Evolutionary conservation across 37 sponge, comb jelly and placozoan species (phyloP).

Genomic region (Haliclona indistincta): DNA sequence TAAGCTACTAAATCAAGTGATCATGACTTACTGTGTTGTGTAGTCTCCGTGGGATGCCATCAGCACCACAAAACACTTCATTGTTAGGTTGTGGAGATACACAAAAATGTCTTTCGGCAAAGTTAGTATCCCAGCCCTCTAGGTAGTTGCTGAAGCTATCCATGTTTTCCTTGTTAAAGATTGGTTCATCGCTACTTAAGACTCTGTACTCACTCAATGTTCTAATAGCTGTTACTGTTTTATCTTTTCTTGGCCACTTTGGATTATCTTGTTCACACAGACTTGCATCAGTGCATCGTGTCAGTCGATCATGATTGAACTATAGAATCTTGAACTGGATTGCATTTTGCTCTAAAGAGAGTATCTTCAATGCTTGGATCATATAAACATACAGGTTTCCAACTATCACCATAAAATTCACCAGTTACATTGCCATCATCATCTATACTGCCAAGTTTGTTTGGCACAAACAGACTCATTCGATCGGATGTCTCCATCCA

Average conservation of each 20-base stretch:
- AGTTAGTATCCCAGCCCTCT: too few species aligned
- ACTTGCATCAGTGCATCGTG: not conserved
- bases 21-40: not conserved
- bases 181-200: not conserved
- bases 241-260: too few species aligned
- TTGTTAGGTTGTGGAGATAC: not conserved
- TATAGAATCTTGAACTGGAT: not conserved
- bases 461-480: too few species aligned
- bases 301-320: not conserved
- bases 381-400: not conserved
- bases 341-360: too few species aligned
- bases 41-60: not conserved
- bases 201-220: not conserved
- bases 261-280: not conserved
- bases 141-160: not conserved
- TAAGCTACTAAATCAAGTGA: not conserved
- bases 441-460: not conserved
- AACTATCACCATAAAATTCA: not conserved
- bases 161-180: not conserved
- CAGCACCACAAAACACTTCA: not conserved
- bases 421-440: not conserved
- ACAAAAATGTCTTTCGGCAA: too few species aligned
- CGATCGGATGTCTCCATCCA: too few species aligned
- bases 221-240: too few species aligned
- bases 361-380: not conserved